phyloP scores from a whole-genome alignment of 2,797 vertebrate genomes.

The Discoglossus pictus region DNA sequence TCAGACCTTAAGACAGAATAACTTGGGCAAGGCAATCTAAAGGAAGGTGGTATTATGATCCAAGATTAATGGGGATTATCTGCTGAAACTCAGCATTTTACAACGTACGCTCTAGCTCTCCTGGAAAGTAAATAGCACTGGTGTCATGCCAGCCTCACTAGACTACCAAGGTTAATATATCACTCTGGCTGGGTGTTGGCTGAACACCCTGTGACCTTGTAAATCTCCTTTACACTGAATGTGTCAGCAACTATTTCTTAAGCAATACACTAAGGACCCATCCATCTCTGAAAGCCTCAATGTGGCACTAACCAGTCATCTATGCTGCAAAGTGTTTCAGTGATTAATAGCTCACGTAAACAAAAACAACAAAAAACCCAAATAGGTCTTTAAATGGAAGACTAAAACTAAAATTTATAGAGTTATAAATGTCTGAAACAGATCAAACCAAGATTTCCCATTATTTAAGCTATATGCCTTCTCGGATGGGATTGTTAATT shows the following conservation, averaged over 20 bases:
- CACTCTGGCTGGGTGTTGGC: slow-evolving; percentile 19
- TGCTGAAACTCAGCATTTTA: no score
- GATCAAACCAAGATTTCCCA: no score
- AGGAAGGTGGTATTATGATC: no score
- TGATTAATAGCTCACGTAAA: slow-evolving; percentile 44
- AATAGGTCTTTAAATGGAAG: slow-evolving; percentile 36
- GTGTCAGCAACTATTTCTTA: slow-evolving; percentile 29
- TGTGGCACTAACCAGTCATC: slow-evolving; percentile 18
- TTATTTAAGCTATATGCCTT: background rate
- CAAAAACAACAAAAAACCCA: slow-evolving; percentile 44
- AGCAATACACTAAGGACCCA: slow-evolving; percentile 22
- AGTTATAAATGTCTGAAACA: slow-evolving; percentile 42
- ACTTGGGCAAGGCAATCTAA: no score
- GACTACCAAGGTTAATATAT: slow-evolving; percentile 35
- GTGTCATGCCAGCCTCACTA: slow-evolving; percentile 3
- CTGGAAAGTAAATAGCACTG: slow-evolving; percentile 22
- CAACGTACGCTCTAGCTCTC: slow-evolving; percentile 9
- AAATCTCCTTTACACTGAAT: slow-evolving; percentile 35
- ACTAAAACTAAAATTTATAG: slow-evolving; percentile 36
- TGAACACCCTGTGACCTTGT: slow-evolving; percentile 42
- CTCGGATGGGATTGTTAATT: no score
- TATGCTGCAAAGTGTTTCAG: slow-evolving; percentile 24
- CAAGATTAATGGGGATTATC: no score
- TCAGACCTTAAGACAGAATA: no score
- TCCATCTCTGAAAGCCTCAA: slow-evolving; percentile 17